phyloP scores from a whole-genome alignment of 2,797 vertebrate species.

The Allobates femoralis region DNA sequence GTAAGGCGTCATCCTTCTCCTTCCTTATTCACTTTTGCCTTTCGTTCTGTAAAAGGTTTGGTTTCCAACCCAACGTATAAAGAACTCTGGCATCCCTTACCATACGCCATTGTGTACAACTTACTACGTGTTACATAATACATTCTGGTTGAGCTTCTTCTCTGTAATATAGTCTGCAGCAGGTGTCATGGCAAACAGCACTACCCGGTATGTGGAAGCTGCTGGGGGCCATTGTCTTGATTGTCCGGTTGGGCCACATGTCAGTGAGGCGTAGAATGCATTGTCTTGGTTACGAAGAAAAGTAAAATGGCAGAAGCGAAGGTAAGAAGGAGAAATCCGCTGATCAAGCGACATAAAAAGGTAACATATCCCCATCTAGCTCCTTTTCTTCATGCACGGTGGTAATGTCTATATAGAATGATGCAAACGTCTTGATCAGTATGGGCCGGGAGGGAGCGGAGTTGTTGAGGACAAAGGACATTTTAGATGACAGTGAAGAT shows the following conservation, averaged over 20 bases:
- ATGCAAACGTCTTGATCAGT: too few species aligned
- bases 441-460: too few species aligned
- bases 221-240: constrained; percentile 19
- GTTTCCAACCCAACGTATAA: too few species aligned
- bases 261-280: background rate
- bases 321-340: constrained; percentile 1
- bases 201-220: background rate
- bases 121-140: too few species aligned
- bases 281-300: constrained; percentile 20
- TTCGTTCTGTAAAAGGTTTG: too few species aligned
- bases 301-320: constrained; percentile 41
- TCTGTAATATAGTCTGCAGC: background rate
- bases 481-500: too few species aligned
- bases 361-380: constrained; percentile 3
- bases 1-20: too few species aligned
- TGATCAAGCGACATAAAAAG: background rate
- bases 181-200: constrained; percentile 6
- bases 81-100: too few species aligned
- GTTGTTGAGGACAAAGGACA: too few species aligned
- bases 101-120: too few species aligned
- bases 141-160: background rate
- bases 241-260: constrained; percentile 35
- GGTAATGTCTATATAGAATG: background rate
- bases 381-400: background rate
- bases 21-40: too few species aligned